Conservation (phyloP, 23 tunicate species). For the Diplosoma virens region DNA sequence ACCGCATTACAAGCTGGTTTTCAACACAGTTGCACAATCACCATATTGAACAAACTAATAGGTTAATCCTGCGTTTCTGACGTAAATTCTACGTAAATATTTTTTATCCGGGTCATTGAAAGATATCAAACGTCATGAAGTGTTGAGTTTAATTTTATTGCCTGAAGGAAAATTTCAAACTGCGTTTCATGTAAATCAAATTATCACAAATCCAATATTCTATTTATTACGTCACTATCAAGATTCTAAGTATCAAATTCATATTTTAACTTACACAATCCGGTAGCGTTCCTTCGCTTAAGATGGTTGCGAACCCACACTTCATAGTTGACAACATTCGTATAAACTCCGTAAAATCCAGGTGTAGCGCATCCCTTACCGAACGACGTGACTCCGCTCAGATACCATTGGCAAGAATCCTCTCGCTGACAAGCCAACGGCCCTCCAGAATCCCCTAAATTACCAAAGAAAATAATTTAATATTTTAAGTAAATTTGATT, state of each 20-base stretch:
- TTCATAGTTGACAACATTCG: constrained; percentile 50
- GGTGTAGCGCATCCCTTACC: constrained; percentile 65
- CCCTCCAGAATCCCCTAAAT: constrained; percentile 82
- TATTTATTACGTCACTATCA: background rate
- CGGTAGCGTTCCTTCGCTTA: constrained; percentile 21
- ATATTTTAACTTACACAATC: constrained; percentile 30
- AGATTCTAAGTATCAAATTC: background rate
- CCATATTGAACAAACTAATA: too few relatives aligned
- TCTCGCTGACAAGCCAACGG: constrained; percentile 69
- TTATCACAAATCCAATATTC: too few relatives aligned
- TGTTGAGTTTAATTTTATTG: too few relatives aligned
- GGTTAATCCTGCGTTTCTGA: too few relatives aligned
- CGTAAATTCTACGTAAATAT: too few relatives aligned
- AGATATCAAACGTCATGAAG: too few relatives aligned
- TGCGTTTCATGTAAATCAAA: background rate
- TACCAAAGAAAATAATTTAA: background rate
- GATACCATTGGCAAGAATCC: constrained; percentile 61
- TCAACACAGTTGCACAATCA: too few relatives aligned
- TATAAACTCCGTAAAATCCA: constrained; percentile 68
- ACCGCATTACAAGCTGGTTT: too few relatives aligned
- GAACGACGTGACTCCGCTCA: constrained; percentile 55
- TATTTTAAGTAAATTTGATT: background rate
- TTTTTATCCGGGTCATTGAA: too few relatives aligned
- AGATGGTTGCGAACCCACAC: constrained; percentile 43
- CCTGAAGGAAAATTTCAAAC: too few relatives aligned